These are phyloP conservation scores for Drosophila ohnishii DNA, from an alignment of 1,140 invertebrate species.

Conservation along the genomic window DNA sequence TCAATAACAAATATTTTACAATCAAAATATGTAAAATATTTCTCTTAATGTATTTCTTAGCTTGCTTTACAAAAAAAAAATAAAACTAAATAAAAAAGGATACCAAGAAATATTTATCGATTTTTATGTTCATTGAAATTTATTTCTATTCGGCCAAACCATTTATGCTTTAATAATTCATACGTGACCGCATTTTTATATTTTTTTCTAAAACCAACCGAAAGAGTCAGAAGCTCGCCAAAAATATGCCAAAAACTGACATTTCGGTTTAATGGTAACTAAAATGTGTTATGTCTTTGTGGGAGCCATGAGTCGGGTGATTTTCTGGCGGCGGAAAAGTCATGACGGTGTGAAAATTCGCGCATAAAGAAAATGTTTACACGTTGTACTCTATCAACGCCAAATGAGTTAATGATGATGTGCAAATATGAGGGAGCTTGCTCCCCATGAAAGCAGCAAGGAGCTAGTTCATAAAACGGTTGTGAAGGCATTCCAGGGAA, in stretches of 20 bases:
- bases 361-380: constrained; percentile 66
- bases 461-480: constrained; percentile 19
- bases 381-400: constrained; percentile 72
- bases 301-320: constrained; percentile 25
- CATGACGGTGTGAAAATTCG: constrained; percentile 64
- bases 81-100: neutral
- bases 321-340: constrained; percentile 38
- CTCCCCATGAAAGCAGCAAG: constrained; percentile 19
- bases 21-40: neutral
- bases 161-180: constrained; percentile 23
- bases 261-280: constrained; percentile 18
- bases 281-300: constrained; percentile 31
- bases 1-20: neutral
- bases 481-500: constrained; percentile 5
- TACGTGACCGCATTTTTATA: constrained; percentile 14
- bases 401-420: constrained; percentile 78
- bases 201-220: constrained; percentile 3
- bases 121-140: neutral
- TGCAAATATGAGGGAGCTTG: constrained; percentile 60
- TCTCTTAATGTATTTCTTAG: no score
- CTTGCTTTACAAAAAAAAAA: neutral
- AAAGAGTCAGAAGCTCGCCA: constrained; percentile 5
- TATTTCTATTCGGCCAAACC: neutral
- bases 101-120: constrained; percentile 1
- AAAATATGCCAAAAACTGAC: constrained; percentile 20